Evolutionary conservation across 2,797 vertebrate species (phyloP), one percentile per base, ranked within the genome.

Genomic region (Bradypus variegatus): DNA sequence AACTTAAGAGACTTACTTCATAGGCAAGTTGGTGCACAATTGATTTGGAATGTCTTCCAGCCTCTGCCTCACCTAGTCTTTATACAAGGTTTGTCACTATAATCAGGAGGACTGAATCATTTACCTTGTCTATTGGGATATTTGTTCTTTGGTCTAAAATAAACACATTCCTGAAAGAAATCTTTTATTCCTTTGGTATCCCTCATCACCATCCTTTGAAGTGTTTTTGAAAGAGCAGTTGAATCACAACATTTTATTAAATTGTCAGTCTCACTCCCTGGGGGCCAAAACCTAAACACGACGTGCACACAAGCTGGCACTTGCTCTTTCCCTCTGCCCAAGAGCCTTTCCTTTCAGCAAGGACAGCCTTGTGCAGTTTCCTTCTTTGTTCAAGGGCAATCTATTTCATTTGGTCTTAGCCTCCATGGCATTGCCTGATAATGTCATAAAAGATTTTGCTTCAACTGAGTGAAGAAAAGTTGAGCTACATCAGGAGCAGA

Each of bases 71-170:
- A 91, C 81, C 45, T 78, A 84, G 79, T 80, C 73, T 94, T 95
- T 90, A 53, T 72, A n/a, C 14, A 79, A 75, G 16, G n/a, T 87
- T 92, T 93, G 79, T 86, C 93, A 79, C 60, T 83, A 45, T 27
- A 85, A 69, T 89, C 90, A 85, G 72, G 83, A 77, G 48, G 73
- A 83, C 69, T 80, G 67, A 94, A 81, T 94, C 79, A 73, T 67
- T 72, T 70, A 65, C 29, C 29, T 88, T 79, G 73, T 89, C 90
- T 94, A 36, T 70, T 21, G 92, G 90, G 86, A 88, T 91, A 80
- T 86, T 85, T 94, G 91, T 89, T 93, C 94, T 96, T 91, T 92
- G 77, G 60, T 85, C 81, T 95, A 91, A 92, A 90, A 89, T 94
- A 94, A 93, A 93, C 69, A 64, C 58, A 92, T 64, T 4, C 55